Conservation (phyloP, 2,888 invertebrate genomes). For the Caenorhabditis imperialis region DNA sequence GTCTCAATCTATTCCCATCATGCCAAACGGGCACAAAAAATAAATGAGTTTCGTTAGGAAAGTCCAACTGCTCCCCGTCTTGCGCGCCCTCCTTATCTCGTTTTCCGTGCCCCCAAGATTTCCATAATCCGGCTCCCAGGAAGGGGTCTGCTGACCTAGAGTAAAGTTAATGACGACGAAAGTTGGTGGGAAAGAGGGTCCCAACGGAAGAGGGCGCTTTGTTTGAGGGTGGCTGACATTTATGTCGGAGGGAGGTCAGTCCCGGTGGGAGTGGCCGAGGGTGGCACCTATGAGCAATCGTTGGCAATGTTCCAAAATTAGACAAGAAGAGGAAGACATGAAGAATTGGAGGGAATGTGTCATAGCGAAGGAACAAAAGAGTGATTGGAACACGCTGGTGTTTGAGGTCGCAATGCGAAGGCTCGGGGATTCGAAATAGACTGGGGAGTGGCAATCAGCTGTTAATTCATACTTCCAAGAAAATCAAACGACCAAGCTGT, state of each 20-base stretch:
- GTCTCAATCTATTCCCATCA: no score
- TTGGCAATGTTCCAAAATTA: conserved; percentile 28
- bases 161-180: conserved; percentile 7
- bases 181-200: no score
- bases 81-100: not conserved
- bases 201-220: no score
- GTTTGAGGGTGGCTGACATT: no score
- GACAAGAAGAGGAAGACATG: not conserved
- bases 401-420: no score
- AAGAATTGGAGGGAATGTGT: conserved; percentile 16
- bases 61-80: not conserved
- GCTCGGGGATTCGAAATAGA: no score
- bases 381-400: no score
- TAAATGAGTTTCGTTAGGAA: not conserved
- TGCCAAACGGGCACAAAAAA: not conserved
- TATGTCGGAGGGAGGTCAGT: no score
- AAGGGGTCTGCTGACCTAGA: not conserved
- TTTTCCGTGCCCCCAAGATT: conserved; percentile 16
- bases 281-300: not conserved
- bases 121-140: conserved; percentile 30
- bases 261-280: no score
- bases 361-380: conserved; percentile 21
- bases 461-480: no score
- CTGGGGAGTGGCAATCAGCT: no score
- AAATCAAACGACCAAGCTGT: no score